Base-by-base conservation (phyloP, 2,888 invertebrate species). In the Acheta domesticus region DNA sequence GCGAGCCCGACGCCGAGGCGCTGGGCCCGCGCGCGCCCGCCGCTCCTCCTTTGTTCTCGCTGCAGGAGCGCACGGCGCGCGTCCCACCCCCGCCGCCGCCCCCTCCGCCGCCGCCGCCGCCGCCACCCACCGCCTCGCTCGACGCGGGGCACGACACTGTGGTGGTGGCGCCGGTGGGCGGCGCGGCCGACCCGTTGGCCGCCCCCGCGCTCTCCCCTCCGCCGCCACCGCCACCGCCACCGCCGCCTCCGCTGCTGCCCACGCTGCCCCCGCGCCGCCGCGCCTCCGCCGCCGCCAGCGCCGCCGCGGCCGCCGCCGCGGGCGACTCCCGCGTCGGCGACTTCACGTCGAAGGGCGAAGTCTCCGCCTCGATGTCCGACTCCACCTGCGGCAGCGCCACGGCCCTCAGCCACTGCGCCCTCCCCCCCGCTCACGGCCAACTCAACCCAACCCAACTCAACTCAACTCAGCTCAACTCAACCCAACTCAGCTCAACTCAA, bases 291-390 rank as follows among this genome's bases (percentile, higher is more conserved):
- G 49, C 73, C 75, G 50, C 50, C n/a, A 74, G 50, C 4, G 86
- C 86, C 81, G 86, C 16, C 48, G 23, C 19, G 16, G 77, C 76
- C 50, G 49, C 76, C 74, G 50, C 50, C n/a, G 77, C 50, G 4
- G 86, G 86, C 81, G 86, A 81, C 76, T 89, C 89, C n/a, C 88
- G 85, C 14, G 87, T 86, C 74, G 89, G 88, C 74, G 89, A 89
- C 82, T 90, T 88, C 14, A 89, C 89, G 83, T 91, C 91, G 84
- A 90, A 90, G n/a, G 90, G 89, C 82, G 89, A 89, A 81, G 89
- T 89, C 83, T 91, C 91, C 84, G 90, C 90, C 83, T 91, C 91
- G 81, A 91, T 87, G 85, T 91, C 91, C 80, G 89, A 89, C 84
- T 91, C 91, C 83, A 90, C 87, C 88, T 91, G 88, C 21, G 87